These are phyloP conservation scores for Callosobruchus maculatus DNA, from an alignment of 2,888 invertebrate species.

Conservation along the genomic window DNA sequence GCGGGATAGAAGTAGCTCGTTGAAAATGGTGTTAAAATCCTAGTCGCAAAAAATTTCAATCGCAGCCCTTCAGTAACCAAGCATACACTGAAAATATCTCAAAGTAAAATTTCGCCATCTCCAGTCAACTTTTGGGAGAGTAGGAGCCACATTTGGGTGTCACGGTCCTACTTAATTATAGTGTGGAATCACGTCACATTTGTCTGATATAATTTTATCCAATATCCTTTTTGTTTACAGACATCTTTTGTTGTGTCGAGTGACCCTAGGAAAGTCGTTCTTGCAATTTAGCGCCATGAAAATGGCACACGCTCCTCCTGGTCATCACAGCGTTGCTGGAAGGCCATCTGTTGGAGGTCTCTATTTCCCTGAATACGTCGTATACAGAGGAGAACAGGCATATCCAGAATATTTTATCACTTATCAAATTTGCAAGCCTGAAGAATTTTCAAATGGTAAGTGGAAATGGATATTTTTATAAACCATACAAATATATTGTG, in stretches of 20 bases:
- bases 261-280: slow-evolving; percentile 92
- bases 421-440: slow-evolving; percentile 81
- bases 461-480: not conserved
- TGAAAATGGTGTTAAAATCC: too few species aligned
- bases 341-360: slow-evolving; percentile 88
- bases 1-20: too few species aligned
- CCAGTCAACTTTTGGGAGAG: too few species aligned
- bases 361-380: slow-evolving; percentile 93
- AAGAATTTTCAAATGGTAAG: slow-evolving; percentile 42
- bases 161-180: too few species aligned
- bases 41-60: too few species aligned
- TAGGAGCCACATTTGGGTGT: too few species aligned
- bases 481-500: too few species aligned
- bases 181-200: not conserved
- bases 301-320: slow-evolving; percentile 98
- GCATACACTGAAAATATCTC: too few species aligned
- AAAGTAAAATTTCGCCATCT: too few species aligned
- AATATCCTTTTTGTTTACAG: slow-evolving; percentile 55
- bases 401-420: slow-evolving; percentile 96
- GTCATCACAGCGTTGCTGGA: slow-evolving; percentile 95
- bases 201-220: too few species aligned
- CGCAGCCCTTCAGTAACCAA: too few species aligned
- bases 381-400: slow-evolving; percentile 95
- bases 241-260: slow-evolving; percentile 90
- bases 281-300: slow-evolving; percentile 94